Base-by-base conservation (phyloP, 2,113 vertebrate species). In the Hemibagrus wyckioides region DNA sequence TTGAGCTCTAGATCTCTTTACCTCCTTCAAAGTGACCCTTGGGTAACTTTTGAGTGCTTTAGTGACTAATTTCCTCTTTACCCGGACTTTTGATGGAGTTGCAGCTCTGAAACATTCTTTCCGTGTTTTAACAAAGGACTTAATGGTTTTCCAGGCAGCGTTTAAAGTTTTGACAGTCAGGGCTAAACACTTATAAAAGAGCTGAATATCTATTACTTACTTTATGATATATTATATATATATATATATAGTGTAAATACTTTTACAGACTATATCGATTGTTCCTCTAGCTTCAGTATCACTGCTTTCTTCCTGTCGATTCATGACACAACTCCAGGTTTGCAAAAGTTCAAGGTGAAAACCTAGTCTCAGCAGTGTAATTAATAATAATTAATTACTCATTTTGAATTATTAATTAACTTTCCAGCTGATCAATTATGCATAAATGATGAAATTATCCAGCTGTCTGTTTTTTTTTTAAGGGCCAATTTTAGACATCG, bases 341-440 rank as follows among this genome's bases (percentile, higher is more conserved):
- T 14, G 5, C 3, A 65, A 44, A 77, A 54, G n/a, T 57, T 56
- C 30, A 80, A 56, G 77, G 77, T 80, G 30, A 56, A 56, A 23
- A 23, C 30, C 0, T 36, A 56, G 19, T 9, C 48, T 36, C 21
- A 30, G 52, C 52, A 23, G 17, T 56, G 77, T 80, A 56, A 80
- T 80, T 80, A 80, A 80, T 80, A 80, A 56, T 80, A 80, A 80
- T 80, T 80, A 80, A 80, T 80, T 57, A 36, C n/a, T 54, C n/a
- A 19, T 56, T 11, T 6, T 81, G 13, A 81, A 59, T 59, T 80
- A 80, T 56, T 25, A 81, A 81, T 81, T 81, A 25, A 80, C 77
- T 57, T 80, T 80, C 52, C 77, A 80, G 50, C 79, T 57, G 79
- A 59, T 81, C 33, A 81, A 41, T 59, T 81, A 59, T 59, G 19